Percentiles rank a stretch among this genome's conserved stretches.
phyloP scores from a whole-genome alignment of 2,888 invertebrate genomes.

The Tachina lurida region DNA sequence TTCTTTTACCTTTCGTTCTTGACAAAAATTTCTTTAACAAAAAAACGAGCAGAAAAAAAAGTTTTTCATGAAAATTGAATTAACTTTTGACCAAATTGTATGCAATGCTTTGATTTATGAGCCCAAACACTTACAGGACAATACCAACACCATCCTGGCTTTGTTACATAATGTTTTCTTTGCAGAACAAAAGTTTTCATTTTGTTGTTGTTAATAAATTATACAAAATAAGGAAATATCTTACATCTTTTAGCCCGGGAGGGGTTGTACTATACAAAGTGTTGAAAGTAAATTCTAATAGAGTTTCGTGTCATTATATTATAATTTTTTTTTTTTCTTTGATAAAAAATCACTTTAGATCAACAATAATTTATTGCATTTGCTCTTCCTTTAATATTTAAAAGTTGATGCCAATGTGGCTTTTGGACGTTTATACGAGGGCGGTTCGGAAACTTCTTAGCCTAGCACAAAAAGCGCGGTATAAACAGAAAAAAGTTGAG shows the following conservation, averaged over 20 bases:
- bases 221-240: background rate
- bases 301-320: background rate
- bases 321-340: background rate
- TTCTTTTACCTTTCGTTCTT: background rate
- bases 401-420: no score
- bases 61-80: conserved; percentile 71
- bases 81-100: conserved; percentile 71
- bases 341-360: background rate
- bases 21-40: no score
- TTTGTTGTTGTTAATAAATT: background rate
- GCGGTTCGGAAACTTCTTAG: no score
- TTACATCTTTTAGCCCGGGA: background rate
- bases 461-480: no score
- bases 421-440: no score
- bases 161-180: background rate
- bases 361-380: no score
- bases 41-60: conserved; percentile 44
- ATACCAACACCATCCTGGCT: background rate
- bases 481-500: no score
- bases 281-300: background rate
- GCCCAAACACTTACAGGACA: conserved; percentile 37
- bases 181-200: background rate
- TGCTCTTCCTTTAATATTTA: no score
- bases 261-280: background rate
- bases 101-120: conserved; percentile 67